Base-by-base conservation (phyloP, 2,888 invertebrate genomes). In the Amphiduros pacificus region DNA sequence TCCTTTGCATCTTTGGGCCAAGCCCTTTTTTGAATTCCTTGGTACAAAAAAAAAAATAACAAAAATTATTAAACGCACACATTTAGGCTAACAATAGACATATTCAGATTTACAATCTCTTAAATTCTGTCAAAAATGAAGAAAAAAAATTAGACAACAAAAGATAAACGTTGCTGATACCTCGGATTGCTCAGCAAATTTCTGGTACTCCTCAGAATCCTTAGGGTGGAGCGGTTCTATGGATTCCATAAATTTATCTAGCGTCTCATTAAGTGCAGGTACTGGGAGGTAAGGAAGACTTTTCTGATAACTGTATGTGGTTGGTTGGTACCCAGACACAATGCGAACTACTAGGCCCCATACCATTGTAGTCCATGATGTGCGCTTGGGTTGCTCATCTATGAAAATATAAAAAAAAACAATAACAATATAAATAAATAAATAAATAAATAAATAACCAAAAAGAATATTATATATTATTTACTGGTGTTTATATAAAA, bases 1-100 rank as follows among this genome's bases (percentile, higher is more conserved):
- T 74, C 40, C 79, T 72, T 70, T 85, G 84, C 32, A 84, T 69
- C 69, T 82, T 83, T 28, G 75, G 78, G 17, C 83, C 84, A 48
- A 82, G 36, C 0, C 76, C 80, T 41, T 71, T 74, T 67, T 83
- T 77, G 72, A 85, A 85, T 49, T 78, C 77, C 71, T 71, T 26
- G 24, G 56, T 55, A 14, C 44, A 14, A n/a, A n/a, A n/a, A n/a
- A n/a, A n/a, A n/a, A n/a, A n/a, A n/a, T n/a, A n/a, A n/a, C n/a
- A n/a, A n/a, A n/a, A n/a, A n/a, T n/a, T n/a, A n/a, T n/a, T n/a
- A n/a, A n/a, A n/a, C n/a, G n/a, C n/a, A n/a, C n/a, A n/a, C n/a
- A n/a, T n/a, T n/a, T n/a, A n/a, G n/a, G 27, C 20, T 52, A 2
- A 28, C 27, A 2, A 27, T 52, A 17, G n/a, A 48, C 11, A 14